These are phyloP conservation scores for Glaucopsyche alexis DNA, from an alignment of 2,888 invertebrate genomes.

Conservation along the genomic window DNA sequence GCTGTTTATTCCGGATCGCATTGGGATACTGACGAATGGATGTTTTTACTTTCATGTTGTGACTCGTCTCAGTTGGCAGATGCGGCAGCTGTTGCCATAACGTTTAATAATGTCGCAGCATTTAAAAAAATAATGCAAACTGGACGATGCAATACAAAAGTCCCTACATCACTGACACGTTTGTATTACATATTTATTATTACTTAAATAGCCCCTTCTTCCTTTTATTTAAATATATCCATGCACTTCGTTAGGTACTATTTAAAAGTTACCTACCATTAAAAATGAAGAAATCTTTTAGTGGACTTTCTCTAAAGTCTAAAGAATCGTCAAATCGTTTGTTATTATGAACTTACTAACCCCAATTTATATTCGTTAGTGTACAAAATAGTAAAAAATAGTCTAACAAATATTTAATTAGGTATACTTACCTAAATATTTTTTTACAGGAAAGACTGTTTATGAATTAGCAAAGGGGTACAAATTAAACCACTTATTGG, in stretches of 20 bases:
- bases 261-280: too few species aligned
- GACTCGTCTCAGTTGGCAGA: slow-evolving; percentile 74
- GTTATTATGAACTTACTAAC: too few species aligned
- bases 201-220: too few species aligned
- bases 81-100: slow-evolving; percentile 70
- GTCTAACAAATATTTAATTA: background rate
- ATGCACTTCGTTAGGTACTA: too few species aligned
- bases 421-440: too few species aligned
- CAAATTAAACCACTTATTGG: slow-evolving; percentile 57
- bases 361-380: too few species aligned
- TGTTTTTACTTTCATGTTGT: slow-evolving; percentile 62
- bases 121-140: slow-evolving; percentile 63
- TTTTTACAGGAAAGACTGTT: slow-evolving; percentile 61
- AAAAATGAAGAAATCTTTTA: too few species aligned
- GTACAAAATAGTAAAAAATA: too few species aligned
- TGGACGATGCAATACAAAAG: slow-evolving; percentile 67
- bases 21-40: slow-evolving; percentile 64
- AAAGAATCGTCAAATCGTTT: too few species aligned
- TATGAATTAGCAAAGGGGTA: slow-evolving; percentile 67
- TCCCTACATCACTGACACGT: slow-evolving; percentile 72
- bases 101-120: slow-evolving; percentile 63
- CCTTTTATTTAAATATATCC: too few species aligned
- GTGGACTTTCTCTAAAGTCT: too few species aligned
- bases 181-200: background rate
- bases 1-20: slow-evolving; percentile 66